Percentiles rank a stretch among this genome's conserved stretches.
phyloP scores from a whole-genome alignment of 2,113 vertebrate species.

The Macaca nemestrina region DNA sequence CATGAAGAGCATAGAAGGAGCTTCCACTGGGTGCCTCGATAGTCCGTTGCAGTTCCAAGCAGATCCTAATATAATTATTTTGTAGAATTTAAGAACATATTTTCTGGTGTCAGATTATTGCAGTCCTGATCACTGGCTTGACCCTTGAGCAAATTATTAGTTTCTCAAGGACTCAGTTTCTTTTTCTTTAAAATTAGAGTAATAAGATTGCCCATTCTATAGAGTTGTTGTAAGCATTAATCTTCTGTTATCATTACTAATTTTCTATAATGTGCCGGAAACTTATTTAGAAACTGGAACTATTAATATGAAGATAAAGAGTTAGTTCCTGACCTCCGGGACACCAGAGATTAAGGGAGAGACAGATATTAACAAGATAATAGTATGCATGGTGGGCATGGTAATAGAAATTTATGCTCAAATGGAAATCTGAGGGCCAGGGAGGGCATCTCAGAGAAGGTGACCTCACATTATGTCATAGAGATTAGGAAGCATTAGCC shows the following conservation, averaged over 20 bases:
- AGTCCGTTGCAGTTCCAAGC: background rate
- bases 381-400: background rate
- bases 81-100: background rate
- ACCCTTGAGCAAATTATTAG: background rate
- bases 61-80: background rate
- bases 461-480: background rate
- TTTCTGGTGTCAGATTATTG: background rate
- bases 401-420: background rate
- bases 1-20: background rate
- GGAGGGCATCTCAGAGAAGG: background rate
- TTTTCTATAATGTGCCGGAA: background rate
- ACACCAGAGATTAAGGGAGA: background rate
- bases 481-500: background rate
- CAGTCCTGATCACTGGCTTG: background rate
- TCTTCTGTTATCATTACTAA: background rate
- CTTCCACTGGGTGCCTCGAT: background rate
- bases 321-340: background rate
- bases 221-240: background rate
- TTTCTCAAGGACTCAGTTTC: background rate
- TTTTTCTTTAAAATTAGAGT: background rate
- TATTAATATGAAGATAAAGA: background rate
- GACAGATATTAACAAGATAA: background rate
- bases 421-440: background rate
- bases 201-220: background rate
- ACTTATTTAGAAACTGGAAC: background rate